Evolutionary conservation across 2,113 vertebrate species (phyloP).

Genomic region (Carassius carassius): DNA sequence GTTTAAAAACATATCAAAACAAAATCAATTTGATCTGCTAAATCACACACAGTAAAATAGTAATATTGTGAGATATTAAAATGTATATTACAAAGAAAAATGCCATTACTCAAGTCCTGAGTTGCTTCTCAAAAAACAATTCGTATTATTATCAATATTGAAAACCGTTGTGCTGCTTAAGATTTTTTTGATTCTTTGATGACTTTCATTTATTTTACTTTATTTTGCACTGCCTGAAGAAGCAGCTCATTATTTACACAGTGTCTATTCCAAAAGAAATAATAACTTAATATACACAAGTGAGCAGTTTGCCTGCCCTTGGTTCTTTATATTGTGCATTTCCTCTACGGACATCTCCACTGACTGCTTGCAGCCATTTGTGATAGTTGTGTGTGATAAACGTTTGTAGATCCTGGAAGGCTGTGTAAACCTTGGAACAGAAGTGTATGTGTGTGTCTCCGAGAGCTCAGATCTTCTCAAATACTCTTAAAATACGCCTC

Average conservation of each 20-base stretch:
- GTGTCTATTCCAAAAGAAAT: neutral
- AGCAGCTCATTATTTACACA: neutral
- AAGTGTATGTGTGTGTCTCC: constrained; percentile 25
- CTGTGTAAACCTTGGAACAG: neutral
- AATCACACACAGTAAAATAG: neutral
- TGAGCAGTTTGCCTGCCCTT: neutral
- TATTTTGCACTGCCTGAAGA: neutral
- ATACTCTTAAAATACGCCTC: constrained; percentile 68
- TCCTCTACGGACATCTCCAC: neutral
- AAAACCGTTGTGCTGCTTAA: neutral
- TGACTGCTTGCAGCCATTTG: neutral
- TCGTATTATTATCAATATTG: neutral
- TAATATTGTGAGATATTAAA: neutral
- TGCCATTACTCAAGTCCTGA: neutral
- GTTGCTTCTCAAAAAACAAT: neutral
- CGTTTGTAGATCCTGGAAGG: constrained; percentile 1
- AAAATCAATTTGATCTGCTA: neutral
- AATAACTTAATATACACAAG: neutral
- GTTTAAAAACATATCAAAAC: neutral
- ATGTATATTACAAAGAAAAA: neutral
- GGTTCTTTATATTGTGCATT: neutral
- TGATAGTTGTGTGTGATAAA: neutral
- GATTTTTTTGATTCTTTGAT: too few species aligned
- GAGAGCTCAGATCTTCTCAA: constrained; percentile 49
- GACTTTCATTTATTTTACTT: too few species aligned